phyloP scores from a whole-genome alignment of 2,113 vertebrate species.

The Ifrita kowaldi region DNA sequence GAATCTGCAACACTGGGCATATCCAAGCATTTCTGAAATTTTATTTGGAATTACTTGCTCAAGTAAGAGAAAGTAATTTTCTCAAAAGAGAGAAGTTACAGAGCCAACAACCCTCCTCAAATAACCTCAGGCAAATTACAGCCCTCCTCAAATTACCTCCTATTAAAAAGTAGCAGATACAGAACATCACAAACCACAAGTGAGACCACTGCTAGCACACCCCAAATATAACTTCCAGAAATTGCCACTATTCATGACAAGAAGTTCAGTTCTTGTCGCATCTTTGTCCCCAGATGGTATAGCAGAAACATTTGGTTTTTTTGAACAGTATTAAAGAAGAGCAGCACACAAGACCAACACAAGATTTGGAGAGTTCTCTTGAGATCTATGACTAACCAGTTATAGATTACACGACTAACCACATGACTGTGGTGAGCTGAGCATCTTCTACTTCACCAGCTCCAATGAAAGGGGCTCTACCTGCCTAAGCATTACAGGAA shows the following conservation, averaged over 20 bases:
- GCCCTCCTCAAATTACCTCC: not conserved
- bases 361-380: not conserved
- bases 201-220: not conserved
- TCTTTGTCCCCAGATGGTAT: not conserved
- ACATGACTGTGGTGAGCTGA: not conserved
- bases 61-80: too few relatives aligned
- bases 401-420: not conserved
- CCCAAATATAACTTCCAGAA: not conserved
- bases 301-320: not conserved
- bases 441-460: not conserved
- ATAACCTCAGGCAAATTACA: not conserved
- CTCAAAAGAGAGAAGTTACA: not conserved
- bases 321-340: not conserved
- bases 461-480: not conserved
- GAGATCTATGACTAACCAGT: not conserved
- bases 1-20: not conserved
- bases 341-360: not conserved
- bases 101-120: not conserved
- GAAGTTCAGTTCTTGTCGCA: not conserved
- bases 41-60: not conserved
- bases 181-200: not conserved
- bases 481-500: not conserved
- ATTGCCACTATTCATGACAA: not conserved
- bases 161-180: not conserved
- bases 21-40: not conserved